Base-by-base conservation (phyloP, 2,797 vertebrate species). In the Falco peregrinus region DNA sequence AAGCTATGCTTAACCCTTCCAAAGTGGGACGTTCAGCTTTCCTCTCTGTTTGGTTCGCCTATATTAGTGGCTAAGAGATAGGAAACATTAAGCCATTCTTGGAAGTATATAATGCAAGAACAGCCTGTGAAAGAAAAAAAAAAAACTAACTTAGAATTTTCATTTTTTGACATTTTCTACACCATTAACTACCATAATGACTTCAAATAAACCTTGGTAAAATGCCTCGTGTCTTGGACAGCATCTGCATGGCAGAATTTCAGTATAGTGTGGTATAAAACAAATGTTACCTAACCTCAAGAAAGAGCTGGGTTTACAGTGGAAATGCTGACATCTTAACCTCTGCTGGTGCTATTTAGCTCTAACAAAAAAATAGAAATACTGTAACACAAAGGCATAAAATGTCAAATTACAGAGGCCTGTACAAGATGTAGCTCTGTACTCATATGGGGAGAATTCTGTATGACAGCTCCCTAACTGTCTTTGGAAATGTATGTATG, bases 251-350 rank as follows among this genome's bases (percentile, higher is more conserved):
- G 37, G 76, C 29, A 79, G 53, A 70, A 73, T 61, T 92, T 88
- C 70, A 87, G 37, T 73, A 87, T 3, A 65, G 21, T 35, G 37
- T 54, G 57, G 70, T 61, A 87, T 67, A 87, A 64, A 94, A 87
- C 59, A 86, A 79, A 77, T 47, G 60, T 59, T 79, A 81, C 45
- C 73, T 77, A 96, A 81, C 59, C 60, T 48, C 35, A 35, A 77
- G 57, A 59, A 75, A 84, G 48, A 94, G 53, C 39, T 63, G 61
- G 8, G 21, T 61, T 96, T 89, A 60, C 48, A 67, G 85, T 57
- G 74, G 87, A 84, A 91, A 95, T 50, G 85, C 60, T 90, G 90
- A 91, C 84, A 87, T 48, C 60, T 41, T 86, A 95, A 82, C 43
- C 69, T 88, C 85, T 83, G 51, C 22, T 59, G 54, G 31, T 50